These are phyloP conservation scores for Drosophila trichaetosa DNA, from an alignment of 2,888 invertebrate species.

Conservation along the genomic window DNA sequence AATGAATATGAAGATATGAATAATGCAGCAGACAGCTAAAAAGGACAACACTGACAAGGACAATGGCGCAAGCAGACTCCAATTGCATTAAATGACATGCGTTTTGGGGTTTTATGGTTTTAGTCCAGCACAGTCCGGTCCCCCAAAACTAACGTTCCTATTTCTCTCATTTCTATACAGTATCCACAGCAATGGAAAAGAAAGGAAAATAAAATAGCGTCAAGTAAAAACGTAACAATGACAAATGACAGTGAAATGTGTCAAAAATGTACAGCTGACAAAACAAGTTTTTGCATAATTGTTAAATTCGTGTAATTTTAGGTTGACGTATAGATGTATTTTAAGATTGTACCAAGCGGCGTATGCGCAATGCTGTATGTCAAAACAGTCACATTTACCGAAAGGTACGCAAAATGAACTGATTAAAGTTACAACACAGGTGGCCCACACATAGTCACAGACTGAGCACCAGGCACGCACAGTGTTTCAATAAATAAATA, in stretches of 20 bases:
- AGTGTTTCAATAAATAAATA: slow-evolving; percentile 60
- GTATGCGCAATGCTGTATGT: slow-evolving; percentile 33
- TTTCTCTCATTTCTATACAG: background rate
- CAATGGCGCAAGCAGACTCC: slow-evolving; percentile 30
- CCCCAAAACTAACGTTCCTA: background rate
- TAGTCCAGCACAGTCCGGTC: background rate
- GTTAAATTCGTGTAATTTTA: slow-evolving; percentile 30
- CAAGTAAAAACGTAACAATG: slow-evolving; percentile 40
- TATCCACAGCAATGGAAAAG: background rate
- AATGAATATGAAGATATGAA: slow-evolving; percentile 78
- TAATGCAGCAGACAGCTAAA: slow-evolving; percentile 40
- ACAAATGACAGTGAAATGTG: slow-evolving; percentile 63
- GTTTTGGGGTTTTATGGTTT: slow-evolving; percentile 45
- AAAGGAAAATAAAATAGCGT: background rate
- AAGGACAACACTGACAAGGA: slow-evolving; percentile 29
- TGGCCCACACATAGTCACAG: background rate
- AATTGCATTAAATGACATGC: slow-evolving; percentile 76
- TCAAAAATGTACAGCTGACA: slow-evolving; percentile 40
- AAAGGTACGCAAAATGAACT: slow-evolving; percentile 31
- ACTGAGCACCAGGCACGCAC: slow-evolving; percentile 38
- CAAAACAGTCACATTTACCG: background rate
- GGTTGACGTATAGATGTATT: background rate
- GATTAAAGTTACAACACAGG: slow-evolving; percentile 51
- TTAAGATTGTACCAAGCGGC: slow-evolving; percentile 13
- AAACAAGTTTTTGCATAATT: slow-evolving; percentile 58